Evolutionary conservation across 2,113 vertebrate species (phyloP), one percentile per base, ranked within the genome.

Genomic region (Echinops telfairi): DNA sequence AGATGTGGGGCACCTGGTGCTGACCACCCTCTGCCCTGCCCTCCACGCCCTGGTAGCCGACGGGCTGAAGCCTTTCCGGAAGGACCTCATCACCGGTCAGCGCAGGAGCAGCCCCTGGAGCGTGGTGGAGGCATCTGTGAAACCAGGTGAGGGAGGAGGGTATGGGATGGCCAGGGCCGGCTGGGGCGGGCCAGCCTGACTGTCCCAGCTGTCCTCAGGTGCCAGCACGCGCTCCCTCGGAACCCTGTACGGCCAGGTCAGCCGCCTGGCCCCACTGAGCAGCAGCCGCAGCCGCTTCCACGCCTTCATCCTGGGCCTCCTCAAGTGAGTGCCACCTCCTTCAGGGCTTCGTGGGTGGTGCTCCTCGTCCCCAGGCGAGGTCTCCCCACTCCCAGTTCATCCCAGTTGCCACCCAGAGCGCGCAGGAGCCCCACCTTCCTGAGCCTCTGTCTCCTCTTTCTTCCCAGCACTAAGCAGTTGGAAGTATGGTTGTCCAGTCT

Each of bases 31-130:
- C 64, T 99, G 99, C 96, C 99, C 99, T 0, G 99, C 99, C 0
- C 98, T 99, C 89, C 98, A 98, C 8, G 97, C 97, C 90, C 83
- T 99, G 97, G 98, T 99, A 97, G 98, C 98, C 0, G 99, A 99
- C 0, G 99, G 99, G 68, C 98, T 99, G 90, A 99, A 99, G 97
- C 99, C 99, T 0, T 99, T 99, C 97, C 99, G 99, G 98, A 99
- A 99, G 97, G 99, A 99, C 83, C 96, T 99, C 17, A 99, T 99
- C 95, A 98, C 99, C 0, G 99, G 99, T 89, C 98, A 99, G 96
- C 98, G 99, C 95, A 98, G 98, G 71, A 99, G 98, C 76, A 99
- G 99, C 8, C 98, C 99, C 53, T 99, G 99, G 99, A 98, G 98
- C 0, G 97, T 99, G 84, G 98, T 99, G 88, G 99, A 99, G 97